These are phyloP conservation scores for Mylabris sibirica DNA, from an alignment of 2,888 invertebrate genomes.

Conservation along the genomic window DNA sequence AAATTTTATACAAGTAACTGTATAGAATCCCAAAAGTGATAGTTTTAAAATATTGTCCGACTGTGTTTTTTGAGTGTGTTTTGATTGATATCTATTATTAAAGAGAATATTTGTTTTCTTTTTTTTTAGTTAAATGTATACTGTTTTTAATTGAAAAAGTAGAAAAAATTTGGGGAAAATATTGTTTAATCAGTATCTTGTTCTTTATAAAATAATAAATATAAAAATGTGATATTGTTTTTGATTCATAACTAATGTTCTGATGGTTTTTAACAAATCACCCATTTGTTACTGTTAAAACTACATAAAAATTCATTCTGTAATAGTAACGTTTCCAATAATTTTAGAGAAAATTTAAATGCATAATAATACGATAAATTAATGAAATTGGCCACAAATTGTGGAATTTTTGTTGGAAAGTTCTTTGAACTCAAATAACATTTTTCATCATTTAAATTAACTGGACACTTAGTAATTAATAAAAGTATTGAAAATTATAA, in stretches of 20 bases:
- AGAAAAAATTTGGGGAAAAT: conserved; percentile 17
- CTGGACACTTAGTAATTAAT: background rate
- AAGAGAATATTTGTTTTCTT: no score
- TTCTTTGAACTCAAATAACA: background rate
- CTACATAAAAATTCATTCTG: background rate
- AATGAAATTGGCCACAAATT: background rate
- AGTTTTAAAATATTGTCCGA: conserved; percentile 27
- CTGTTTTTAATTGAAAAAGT: background rate
- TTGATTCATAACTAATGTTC: conserved; percentile 26
- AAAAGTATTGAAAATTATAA: background rate
- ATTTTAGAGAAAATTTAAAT: background rate
- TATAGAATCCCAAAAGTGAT: conserved; percentile 31
- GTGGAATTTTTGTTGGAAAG: background rate
- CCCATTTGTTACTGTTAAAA: background rate
- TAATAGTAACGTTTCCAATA: background rate
- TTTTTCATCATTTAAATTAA: background rate
- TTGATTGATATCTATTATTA: conserved; percentile 25
- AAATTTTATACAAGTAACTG: conserved; percentile 27
- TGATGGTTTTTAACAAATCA: conserved; percentile 18
- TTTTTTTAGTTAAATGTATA: conserved; percentile 20
- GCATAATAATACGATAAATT: background rate
- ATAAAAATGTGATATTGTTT: conserved; percentile 29
- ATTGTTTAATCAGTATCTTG: conserved; percentile 32
- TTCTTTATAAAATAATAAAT: conserved; percentile 35
- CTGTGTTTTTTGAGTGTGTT: conserved; percentile 29